Base-by-base conservation (phyloP, 1,140 invertebrate species). In the Ceratina japonica region DNA sequence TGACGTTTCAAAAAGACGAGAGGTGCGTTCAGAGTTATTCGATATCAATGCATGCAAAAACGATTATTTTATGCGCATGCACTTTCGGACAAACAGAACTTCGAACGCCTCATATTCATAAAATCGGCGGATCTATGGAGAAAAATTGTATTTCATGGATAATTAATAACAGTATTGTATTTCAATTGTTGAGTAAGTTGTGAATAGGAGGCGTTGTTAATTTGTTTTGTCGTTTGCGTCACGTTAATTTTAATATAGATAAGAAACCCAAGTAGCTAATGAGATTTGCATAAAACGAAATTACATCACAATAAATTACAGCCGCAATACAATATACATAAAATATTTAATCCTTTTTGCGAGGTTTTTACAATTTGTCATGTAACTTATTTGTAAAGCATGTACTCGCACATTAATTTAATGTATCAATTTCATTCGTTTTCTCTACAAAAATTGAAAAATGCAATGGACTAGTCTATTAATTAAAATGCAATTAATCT, bases 401-500 rank as follows among this genome's bases (percentile, higher is more conserved):
- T 31, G 27, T 52, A 68, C n/a, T 24, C 16, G 0, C 16, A 68
- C 44, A 69, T 52, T 54, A 52, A 22, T 27, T 13, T 68, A 52
- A 68, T 24, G 24, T 52, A 52, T 68, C 24, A 20, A 18, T 37
- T 20, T 63, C 51, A 64, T n/a, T 5, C 27, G 1, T 49, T 24
- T 15, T 54, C n/a, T 24, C 10, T n/a, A 72, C 2, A 54, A 52
- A 62, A 27, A 27, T 49, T 0, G 8, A 63, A 31, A 52, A 15
- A n/a, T 70, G 37, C n/a, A 49, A 49, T 66, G 18, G 27, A 65
- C 44, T 75, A 0, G 31, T 0, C 4, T 31, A 31, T 31, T 63
- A 27, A 49, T 71, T 15, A 49, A 64, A 73, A n/a, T 83, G 54
- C 54, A 79, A 24, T 73, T 63, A 63, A 54, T 80, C 18, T 64